Evolutionary conservation across 2,888 invertebrate genomes (phyloP).

Genomic region (Amiota minor): DNA sequence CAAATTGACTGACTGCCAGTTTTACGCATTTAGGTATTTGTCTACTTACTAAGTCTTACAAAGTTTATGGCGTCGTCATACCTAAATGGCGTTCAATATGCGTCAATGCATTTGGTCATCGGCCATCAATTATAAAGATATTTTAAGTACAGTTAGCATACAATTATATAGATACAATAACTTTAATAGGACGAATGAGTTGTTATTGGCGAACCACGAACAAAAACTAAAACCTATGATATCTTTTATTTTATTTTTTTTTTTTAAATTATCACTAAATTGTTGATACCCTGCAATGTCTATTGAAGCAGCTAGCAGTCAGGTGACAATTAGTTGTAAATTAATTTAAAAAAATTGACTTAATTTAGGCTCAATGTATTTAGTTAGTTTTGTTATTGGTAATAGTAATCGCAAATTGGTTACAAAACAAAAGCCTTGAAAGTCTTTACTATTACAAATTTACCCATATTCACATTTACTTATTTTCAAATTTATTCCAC

Average conservation of each 20-base stretch:
- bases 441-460: background rate
- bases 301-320: slow-evolving; percentile 43
- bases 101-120: background rate
- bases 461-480: background rate
- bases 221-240: slow-evolving; percentile 48
- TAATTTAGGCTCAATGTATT: no score
- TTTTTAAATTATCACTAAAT: slow-evolving; percentile 52
- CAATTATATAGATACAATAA: slow-evolving; percentile 55
- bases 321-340: slow-evolving; percentile 70
- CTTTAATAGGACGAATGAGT: slow-evolving; percentile 18
- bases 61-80: background rate
- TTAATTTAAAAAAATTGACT: slow-evolving; percentile 43
- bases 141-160: slow-evolving; percentile 67
- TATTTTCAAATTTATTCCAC: background rate
- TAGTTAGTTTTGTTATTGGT: no score
- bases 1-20: slow-evolving; percentile 54
- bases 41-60: slow-evolving; percentile 45
- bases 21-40: slow-evolving; percentile 54
- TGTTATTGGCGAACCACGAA: slow-evolving; percentile 4
- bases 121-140: slow-evolving; percentile 65
- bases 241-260: slow-evolving; percentile 21
- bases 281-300: slow-evolving; percentile 50
- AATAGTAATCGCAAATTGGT: no score
- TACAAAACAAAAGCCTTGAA: background rate
- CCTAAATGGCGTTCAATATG: slow-evolving; percentile 39